Conservation (phyloP, 2,888 invertebrate genomes). For the Netelia virgata region DNA sequence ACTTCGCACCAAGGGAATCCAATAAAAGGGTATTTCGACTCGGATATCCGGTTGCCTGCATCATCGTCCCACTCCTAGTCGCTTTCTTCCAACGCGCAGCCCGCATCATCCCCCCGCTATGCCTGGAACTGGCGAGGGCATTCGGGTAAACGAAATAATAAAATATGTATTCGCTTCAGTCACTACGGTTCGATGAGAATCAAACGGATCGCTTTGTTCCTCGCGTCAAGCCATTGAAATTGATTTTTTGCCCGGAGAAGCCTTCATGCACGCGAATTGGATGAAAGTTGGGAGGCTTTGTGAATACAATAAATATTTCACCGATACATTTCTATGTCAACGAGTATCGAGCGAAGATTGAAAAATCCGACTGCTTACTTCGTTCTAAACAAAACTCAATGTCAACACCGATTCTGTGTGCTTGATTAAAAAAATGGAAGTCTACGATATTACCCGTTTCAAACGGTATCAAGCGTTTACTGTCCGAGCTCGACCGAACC, state of each 20-base stretch:
- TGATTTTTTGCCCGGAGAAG: not conserved
- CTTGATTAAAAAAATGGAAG: not conserved
- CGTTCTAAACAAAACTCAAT: not conserved
- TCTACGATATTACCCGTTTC: not conserved
- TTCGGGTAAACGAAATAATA: slow-evolving; percentile 11
- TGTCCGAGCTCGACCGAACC: not conserved
- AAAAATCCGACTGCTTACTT: not conserved
- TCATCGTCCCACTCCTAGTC: slow-evolving; percentile 3
- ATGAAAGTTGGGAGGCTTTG: not conserved
- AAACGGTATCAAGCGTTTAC: not conserved
- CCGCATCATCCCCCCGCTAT: too few species aligned
- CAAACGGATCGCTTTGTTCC: slow-evolving; percentile 5
- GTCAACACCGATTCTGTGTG: too few species aligned
- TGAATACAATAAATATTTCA: not conserved
- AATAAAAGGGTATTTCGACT: slow-evolving; percentile 17
- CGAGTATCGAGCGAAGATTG: not conserved
- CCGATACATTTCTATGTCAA: not conserved
- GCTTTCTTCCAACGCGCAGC: not conserved
- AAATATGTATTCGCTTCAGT: not conserved
- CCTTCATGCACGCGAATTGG: not conserved
- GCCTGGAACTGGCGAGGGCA: too few species aligned
- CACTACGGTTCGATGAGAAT: slow-evolving; percentile 9
- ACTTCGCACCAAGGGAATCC: slow-evolving; percentile 5
- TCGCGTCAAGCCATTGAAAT: not conserved
- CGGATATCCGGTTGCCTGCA: slow-evolving; percentile 18